These are phyloP conservation scores for Lycocorax pyrrhopterus DNA, from an alignment of 2,113 vertebrate genomes.

Conservation along the genomic window DNA sequence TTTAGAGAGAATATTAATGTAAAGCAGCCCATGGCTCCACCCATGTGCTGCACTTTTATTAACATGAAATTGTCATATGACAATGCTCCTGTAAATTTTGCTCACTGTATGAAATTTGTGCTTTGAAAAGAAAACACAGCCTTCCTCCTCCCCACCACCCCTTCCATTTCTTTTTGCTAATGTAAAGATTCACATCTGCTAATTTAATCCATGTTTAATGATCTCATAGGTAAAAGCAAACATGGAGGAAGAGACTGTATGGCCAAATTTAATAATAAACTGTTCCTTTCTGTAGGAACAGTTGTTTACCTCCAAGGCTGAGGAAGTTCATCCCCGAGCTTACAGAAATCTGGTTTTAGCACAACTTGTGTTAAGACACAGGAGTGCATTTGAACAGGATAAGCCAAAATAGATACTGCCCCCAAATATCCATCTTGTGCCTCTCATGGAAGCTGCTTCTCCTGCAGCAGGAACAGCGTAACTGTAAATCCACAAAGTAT, in stretches of 20 bases:
- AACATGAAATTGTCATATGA: neutral
- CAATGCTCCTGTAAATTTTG: neutral
- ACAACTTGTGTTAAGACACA: neutral
- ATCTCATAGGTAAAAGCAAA: neutral
- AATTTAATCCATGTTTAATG: neutral
- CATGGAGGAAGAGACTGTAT: neutral
- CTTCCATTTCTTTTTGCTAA: neutral
- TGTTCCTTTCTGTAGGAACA: neutral
- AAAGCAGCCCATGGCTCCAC: neutral
- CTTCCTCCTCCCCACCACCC: neutral
- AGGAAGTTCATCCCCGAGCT: neutral
- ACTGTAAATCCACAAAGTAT: neutral
- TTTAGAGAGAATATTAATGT: neutral
- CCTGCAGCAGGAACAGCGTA: neutral
- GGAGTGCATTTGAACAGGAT: neutral
- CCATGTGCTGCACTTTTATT: neutral
- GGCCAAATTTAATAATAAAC: neutral
- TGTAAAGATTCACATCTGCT: neutral
- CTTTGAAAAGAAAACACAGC: neutral
- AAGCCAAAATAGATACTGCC: neutral
- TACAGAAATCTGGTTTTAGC: neutral
- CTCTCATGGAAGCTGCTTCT: neutral
- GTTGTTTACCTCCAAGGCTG: neutral
- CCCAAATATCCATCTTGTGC: neutral
- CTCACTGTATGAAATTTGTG: neutral